Percentiles rank a stretch among this genome's conserved stretches.
phyloP scores from a whole-genome alignment of 2,888 invertebrate genomes.

The Pristionchus arcanus region DNA sequence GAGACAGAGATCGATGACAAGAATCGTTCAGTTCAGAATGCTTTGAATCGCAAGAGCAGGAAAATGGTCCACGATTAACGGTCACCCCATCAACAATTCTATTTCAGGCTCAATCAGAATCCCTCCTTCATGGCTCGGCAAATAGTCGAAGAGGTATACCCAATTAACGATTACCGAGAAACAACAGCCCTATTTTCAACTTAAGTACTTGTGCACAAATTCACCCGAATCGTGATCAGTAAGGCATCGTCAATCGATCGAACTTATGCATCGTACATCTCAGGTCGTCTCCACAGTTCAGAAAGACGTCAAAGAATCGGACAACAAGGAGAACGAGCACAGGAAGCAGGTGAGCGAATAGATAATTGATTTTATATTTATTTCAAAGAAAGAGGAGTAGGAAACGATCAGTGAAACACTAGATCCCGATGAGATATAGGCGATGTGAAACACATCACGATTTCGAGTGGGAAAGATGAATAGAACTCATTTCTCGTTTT shows the following conservation, averaged over 20 bases:
- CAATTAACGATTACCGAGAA: background rate
- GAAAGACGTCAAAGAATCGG: constrained; percentile 19
- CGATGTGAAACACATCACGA: no score
- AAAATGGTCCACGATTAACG: background rate
- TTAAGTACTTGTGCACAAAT: no score
- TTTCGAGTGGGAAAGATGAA: no score
- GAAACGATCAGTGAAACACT: no score
- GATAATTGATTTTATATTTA: no score
- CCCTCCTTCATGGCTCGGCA: constrained; percentile 45
- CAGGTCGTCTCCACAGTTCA: constrained; percentile 18
- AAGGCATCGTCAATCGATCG: no score
- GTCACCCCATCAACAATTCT: background rate
- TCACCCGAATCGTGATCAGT: no score
- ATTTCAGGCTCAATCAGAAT: constrained; percentile 34
- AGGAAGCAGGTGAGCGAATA: background rate
- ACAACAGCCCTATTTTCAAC: background rate
- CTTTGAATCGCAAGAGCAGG: background rate
- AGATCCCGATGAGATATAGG: no score
- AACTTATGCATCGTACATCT: no score
- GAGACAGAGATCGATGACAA: background rate
- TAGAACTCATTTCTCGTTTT: no score
- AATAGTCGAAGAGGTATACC: constrained; percentile 39
- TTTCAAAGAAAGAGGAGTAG: no score
- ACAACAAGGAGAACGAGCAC: constrained; percentile 44
- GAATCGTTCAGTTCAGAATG: background rate